phyloP scores from a whole-genome alignment of 1,140 invertebrate species.

The Reticulitermes speratus region DNA sequence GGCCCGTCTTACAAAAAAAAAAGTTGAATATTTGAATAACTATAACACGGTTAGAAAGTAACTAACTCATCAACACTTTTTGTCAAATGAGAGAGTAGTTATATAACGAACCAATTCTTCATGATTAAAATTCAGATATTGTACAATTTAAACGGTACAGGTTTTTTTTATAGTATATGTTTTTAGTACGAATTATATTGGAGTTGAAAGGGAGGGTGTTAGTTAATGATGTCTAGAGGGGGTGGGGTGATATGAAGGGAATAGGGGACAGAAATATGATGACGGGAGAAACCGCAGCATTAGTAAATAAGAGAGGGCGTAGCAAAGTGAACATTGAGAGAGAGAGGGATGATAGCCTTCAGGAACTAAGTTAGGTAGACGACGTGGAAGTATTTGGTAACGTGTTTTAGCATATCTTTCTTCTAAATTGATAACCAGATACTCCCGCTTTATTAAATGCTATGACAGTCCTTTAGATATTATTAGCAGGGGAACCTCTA shows the following conservation, averaged over 20 bases:
- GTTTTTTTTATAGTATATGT: not conserved
- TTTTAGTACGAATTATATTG: not conserved
- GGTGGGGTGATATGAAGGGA: not conserved
- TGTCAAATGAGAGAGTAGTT: not conserved
- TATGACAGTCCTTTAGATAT: no score
- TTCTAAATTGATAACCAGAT: no score
- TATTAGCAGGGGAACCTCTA: no score
- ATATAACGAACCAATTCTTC: not conserved
- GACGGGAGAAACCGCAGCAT: not conserved
- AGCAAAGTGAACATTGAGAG: not conserved
- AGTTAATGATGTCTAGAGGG: not conserved
- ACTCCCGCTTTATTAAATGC: no score
- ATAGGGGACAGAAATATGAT: not conserved
- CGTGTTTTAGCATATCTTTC: not conserved
- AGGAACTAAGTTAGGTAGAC: not conserved
- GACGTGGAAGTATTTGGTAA: not conserved
- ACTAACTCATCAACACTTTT: not conserved
- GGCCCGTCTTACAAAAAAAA: no score
- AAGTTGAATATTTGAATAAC: no score
- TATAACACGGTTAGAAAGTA: no score
- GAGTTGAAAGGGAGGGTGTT: not conserved
- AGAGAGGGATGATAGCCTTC: not conserved
- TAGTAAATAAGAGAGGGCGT: not conserved
- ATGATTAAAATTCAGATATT: not conserved
- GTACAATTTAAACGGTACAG: not conserved